A percentile compares a stretch with the other conserved stretches of the same genome.
Conservation (phyloP, 2,113 vertebrate species). For the Onychostruthus taczanowskii region DNA sequence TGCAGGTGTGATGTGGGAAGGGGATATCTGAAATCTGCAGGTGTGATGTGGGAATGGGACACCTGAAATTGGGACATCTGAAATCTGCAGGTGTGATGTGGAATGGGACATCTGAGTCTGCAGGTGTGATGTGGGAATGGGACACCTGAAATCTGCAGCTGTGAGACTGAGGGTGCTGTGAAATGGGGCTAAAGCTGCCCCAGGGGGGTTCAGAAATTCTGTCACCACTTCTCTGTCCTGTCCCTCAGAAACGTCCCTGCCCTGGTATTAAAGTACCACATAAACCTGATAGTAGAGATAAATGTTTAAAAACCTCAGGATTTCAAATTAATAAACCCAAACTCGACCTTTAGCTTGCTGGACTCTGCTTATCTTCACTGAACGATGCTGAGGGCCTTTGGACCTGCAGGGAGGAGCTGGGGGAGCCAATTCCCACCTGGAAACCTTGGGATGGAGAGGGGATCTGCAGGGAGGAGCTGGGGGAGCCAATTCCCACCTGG, state of each 20-base stretch:
- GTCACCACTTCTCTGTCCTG: accelerated
- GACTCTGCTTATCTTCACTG: accelerated
- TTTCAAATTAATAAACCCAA: not conserved
- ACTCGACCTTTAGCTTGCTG: accelerated
- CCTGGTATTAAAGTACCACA: accelerated
- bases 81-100: too few relatives aligned
- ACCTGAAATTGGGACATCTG: too few relatives aligned
- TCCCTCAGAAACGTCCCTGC: not conserved
- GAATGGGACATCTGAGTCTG: not conserved
- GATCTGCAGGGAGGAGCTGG: not conserved
- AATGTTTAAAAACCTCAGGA: not conserved
- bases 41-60: too few relatives aligned
- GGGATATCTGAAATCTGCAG: not conserved
- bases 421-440: not conserved
- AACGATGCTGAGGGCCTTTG: accelerated
- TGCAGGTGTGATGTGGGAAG: not conserved
- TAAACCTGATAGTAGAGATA: accelerated
- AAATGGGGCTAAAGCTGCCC: not conserved
- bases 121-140: too few relatives aligned
- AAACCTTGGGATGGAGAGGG: not conserved
- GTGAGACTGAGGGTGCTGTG: not conserved
- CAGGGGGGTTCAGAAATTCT: not conserved
- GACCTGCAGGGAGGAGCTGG: not conserved
- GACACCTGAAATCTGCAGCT: not conserved
- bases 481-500: not conserved